Evolutionary conservation across 1,140 invertebrate species (phyloP).

Genomic region (Drosophila subpulchrella): DNA sequence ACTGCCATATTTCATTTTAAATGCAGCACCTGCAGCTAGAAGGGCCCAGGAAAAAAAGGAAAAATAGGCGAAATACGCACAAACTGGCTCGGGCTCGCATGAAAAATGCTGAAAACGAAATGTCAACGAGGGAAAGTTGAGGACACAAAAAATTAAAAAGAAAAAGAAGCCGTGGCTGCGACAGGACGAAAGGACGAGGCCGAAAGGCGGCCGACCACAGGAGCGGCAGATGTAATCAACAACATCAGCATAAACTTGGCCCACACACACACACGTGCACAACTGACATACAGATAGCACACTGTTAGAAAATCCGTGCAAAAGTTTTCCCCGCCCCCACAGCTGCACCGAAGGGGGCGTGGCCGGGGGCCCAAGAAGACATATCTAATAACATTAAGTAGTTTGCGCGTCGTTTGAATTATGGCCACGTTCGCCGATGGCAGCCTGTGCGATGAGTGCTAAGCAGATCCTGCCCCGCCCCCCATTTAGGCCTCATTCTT

Average conservation of each 20-base stretch:
- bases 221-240: constrained; percentile 70
- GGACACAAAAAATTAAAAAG: constrained; percentile 33
- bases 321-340: constrained; percentile 38
- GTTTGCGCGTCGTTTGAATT: constrained; percentile 79
- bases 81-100: constrained; percentile 15
- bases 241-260: constrained; percentile 74
- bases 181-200: constrained; percentile 20
- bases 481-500: constrained; percentile 19
- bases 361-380: constrained; percentile 50
- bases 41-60: constrained; percentile 3
- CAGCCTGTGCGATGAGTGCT: constrained; percentile 59
- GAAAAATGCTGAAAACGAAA: constrained; percentile 69
- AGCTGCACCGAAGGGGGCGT: constrained; percentile 42
- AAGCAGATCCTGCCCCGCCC: background rate
- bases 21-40: constrained; percentile 76
- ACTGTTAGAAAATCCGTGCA: constrained; percentile 54
- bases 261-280: constrained; percentile 14
- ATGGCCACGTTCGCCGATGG: constrained; percentile 71
- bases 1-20: constrained; percentile 80
- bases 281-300: background rate
- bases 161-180: constrained; percentile 11
- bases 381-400: constrained; percentile 82
- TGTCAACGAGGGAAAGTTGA: constrained; percentile 69
- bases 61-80: constrained; percentile 31
- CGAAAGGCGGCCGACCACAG: constrained; percentile 45